Conservation (phyloP, 2,797 vertebrate genomes). For the Pantherophis vulpinus region DNA sequence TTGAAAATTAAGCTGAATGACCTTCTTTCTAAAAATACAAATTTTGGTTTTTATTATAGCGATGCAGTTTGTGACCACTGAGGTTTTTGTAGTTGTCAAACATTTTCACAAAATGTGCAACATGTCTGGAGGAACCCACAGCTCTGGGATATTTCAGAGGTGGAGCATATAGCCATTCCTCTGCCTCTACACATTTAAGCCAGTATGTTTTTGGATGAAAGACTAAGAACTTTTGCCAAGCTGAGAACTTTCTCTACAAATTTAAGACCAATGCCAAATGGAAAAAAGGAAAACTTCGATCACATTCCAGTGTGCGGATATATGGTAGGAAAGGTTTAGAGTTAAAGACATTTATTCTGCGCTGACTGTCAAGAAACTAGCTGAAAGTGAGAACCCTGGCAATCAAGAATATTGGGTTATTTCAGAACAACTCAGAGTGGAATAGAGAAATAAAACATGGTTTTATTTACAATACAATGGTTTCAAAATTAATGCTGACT, state of each 20-base stretch:
- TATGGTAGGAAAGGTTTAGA: constrained; percentile 11
- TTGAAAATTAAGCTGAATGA: too few relatives aligned
- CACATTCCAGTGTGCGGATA: background rate
- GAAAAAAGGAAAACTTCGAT: constrained; percentile 9
- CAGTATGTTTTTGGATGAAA: background rate
- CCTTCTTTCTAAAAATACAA: too few relatives aligned
- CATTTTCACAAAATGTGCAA: too few relatives aligned
- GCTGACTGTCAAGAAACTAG: constrained; percentile 2
- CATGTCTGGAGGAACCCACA: too few relatives aligned
- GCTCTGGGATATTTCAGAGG: too few relatives aligned
- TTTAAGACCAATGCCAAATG: constrained; percentile 21
- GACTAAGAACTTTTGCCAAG: constrained; percentile 7
- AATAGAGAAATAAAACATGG: constrained; percentile 19
- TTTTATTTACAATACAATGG: background rate
- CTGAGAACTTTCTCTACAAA: background rate
- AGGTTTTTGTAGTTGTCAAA: too few relatives aligned
- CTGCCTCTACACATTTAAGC: background rate
- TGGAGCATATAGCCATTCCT: background rate
- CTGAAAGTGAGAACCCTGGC: background rate
- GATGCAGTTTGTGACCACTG: too few relatives aligned
- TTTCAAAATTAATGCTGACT: background rate
- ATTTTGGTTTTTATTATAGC: too few relatives aligned
- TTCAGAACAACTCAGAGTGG: background rate
- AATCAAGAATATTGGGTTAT: background rate
- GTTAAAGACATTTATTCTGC: constrained; percentile 11